Percentiles rank a stretch among this genome's conserved stretches.
Conservation (phyloP, 1,140 invertebrate genomes). For the Paracyclopina nana region DNA sequence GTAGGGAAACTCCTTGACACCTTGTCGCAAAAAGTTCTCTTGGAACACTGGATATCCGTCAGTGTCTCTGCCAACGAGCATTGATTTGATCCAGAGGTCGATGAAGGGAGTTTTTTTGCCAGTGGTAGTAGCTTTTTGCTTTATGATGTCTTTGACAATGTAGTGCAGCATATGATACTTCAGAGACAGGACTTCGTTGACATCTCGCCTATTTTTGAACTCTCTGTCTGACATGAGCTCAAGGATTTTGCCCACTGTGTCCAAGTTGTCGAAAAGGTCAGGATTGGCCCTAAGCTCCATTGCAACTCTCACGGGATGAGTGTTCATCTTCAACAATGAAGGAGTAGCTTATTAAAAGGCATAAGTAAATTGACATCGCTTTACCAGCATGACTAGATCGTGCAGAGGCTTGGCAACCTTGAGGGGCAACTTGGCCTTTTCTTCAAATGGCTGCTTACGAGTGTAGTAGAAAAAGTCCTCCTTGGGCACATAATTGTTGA, state of each 20-base stretch:
- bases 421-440: constrained; percentile 50
- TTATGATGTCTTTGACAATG: constrained; percentile 42
- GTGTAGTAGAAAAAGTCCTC: constrained; percentile 68
- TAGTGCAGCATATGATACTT: constrained; percentile 70
- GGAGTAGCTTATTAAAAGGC: background rate
- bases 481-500: constrained; percentile 80
- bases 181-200: constrained; percentile 78
- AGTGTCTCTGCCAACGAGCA: constrained; percentile 49
- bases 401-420: constrained; percentile 53
- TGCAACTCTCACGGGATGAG: constrained; percentile 66
- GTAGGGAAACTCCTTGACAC: constrained; percentile 65
- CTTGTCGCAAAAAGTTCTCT: constrained; percentile 59
- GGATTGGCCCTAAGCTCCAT: constrained; percentile 48
- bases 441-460: constrained; percentile 51
- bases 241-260: constrained; percentile 56
- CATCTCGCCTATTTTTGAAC: constrained; percentile 57
- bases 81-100: constrained; percentile 25
- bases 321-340: constrained; percentile 35
- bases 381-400: constrained; percentile 57
- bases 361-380: constrained; percentile 19
- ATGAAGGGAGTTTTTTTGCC: constrained; percentile 24
- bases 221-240: constrained; percentile 63
- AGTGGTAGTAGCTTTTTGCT: background rate
- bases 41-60: constrained; percentile 55
- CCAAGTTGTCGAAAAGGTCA: constrained; percentile 47